Evolutionary conservation across 1,140 invertebrate species (phyloP).

Genomic region (Diabrotica virgifera): DNA sequence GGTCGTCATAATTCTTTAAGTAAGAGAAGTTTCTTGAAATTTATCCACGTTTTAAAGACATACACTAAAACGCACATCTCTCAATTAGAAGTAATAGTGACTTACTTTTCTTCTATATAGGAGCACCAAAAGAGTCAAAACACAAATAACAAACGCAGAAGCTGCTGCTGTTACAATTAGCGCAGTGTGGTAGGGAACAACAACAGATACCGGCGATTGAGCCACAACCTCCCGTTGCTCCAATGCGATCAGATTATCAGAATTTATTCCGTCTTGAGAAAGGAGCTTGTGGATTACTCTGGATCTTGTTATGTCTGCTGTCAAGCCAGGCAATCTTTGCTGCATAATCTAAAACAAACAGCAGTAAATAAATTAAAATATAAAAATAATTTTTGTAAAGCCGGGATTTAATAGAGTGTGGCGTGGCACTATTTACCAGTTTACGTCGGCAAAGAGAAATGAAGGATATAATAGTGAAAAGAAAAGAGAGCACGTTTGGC

Average conservation of each 20-base stretch:
- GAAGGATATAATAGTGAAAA: too few species aligned
- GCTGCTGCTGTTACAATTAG: conserved; percentile 66
- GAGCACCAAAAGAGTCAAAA: conserved; percentile 64
- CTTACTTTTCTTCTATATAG: conserved; percentile 61
- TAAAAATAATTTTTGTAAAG: too few species aligned
- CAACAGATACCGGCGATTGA: conserved; percentile 60
- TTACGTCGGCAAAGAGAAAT: too few species aligned
- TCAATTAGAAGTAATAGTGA: background rate
- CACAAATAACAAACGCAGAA: conserved; percentile 69
- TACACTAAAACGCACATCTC: too few species aligned
- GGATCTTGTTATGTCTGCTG: conserved; percentile 65
- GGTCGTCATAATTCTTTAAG: too few species aligned
- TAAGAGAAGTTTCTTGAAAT: too few species aligned
- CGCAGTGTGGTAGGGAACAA: conserved; percentile 68
- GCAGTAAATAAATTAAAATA: background rate
- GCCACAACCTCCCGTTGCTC: conserved; percentile 68
- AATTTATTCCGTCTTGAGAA: conserved; percentile 41
- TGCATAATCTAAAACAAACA: conserved; percentile 54
- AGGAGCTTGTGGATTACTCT: conserved; percentile 58
- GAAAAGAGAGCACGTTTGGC: too few species aligned
- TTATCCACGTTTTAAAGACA: too few species aligned
- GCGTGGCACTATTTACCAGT: too few species aligned
- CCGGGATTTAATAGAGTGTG: too few species aligned
- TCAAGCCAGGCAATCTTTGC: conserved; percentile 54
- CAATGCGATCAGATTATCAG: conserved; percentile 54